Evolutionary conservation across 2,113 vertebrate genomes (phyloP).

Genomic region (Origma solitaria): DNA sequence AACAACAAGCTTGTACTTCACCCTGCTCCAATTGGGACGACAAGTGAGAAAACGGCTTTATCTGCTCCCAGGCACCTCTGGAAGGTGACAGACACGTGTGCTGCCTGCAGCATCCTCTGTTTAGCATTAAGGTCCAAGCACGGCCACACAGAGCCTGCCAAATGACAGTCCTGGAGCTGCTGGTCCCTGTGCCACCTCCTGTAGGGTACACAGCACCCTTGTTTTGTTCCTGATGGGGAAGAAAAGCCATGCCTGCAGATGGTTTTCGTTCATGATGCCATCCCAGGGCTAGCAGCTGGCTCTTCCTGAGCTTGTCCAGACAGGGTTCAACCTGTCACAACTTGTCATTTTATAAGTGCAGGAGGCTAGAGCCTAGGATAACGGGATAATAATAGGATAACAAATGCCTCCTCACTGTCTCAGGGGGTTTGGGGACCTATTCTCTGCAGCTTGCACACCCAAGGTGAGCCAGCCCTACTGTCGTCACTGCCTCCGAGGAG

Average conservation of each 20-base stretch:
- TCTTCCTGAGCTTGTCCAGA: neutral
- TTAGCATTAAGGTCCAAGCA: neutral
- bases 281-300: neutral
- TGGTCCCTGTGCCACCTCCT: neutral
- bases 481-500: conserved; percentile 5
- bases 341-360: neutral
- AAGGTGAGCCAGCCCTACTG: neutral
- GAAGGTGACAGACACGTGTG: neutral
- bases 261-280: neutral
- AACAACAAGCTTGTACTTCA: neutral
- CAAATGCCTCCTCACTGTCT: neutral
- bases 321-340: neutral
- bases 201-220: neutral
- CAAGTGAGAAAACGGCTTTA: neutral
- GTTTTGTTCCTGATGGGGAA: neutral
- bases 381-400: neutral
- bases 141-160: neutral
- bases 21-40: neutral
- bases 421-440: neutral
- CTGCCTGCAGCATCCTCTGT: neutral
- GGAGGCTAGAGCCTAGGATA: neutral
- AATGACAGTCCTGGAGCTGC: neutral
- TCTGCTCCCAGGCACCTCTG: neutral
- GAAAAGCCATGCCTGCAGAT: neutral
- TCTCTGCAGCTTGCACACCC: neutral